phyloP scores from a whole-genome alignment of 2,797 vertebrate genomes.

The Epinephelus coioides region DNA sequence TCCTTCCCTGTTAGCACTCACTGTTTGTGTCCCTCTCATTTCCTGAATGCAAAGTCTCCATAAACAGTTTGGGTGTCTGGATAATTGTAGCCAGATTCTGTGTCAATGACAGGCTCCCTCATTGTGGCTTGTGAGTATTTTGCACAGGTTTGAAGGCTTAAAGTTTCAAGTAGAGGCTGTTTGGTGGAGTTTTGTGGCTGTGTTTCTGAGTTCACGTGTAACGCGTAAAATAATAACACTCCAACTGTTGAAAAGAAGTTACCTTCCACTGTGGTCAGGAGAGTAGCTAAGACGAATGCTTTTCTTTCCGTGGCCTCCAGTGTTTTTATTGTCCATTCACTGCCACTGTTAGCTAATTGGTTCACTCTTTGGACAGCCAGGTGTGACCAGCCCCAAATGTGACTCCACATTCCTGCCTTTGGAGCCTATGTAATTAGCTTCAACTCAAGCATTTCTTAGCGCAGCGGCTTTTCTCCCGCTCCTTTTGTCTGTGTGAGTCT shows the following conservation, averaged over 20 bases:
- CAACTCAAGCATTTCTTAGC: conserved; percentile 79
- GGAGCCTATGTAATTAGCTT: conserved; percentile 83
- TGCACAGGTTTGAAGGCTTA: conserved; percentile 25
- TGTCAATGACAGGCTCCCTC: conserved; percentile 31
- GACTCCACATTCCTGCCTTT: conserved; percentile 83
- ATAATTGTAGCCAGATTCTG: conserved; percentile 71
- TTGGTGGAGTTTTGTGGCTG: neutral
- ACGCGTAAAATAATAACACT: neutral
- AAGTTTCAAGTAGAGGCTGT: conserved; percentile 3
- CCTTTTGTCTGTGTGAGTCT: conserved; percentile 74
- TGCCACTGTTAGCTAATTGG: conserved; percentile 75
- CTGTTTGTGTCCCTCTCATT: conserved; percentile 71
- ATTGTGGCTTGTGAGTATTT: conserved; percentile 23
- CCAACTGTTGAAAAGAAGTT: conserved; percentile 2
- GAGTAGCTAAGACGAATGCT: conserved; percentile 27
- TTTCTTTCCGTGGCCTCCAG: conserved; percentile 49
- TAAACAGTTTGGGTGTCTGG: conserved; percentile 65
- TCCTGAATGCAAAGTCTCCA: conserved; percentile 74
- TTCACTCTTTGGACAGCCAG: conserved; percentile 76
- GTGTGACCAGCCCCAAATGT: conserved; percentile 79
- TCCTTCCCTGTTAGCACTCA: conserved; percentile 73
- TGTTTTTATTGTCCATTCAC: conserved; percentile 71
- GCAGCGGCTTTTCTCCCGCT: conserved; percentile 66
- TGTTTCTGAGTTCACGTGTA: neutral
- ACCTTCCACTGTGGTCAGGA: conserved; percentile 37